Evolutionary conservation across 2,888 invertebrate genomes (phyloP).

Genomic region (Eupithecia tripunctaria): DNA sequence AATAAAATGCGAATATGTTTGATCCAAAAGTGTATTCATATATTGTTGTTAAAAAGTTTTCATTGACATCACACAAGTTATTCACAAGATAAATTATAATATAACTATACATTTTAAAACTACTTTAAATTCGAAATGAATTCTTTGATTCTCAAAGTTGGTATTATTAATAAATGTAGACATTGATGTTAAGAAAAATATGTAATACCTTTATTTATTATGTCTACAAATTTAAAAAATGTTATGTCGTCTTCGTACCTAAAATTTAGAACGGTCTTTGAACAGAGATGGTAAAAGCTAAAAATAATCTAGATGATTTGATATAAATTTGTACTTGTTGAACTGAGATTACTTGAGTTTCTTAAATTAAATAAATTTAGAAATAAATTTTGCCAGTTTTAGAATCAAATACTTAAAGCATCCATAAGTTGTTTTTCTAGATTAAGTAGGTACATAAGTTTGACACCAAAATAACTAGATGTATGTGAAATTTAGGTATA

Average conservation of each 20-base stretch:
- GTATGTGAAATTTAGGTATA: neutral
- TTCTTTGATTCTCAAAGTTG: slow-evolving; percentile 47
- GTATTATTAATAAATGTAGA: neutral
- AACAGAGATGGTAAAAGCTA: neutral
- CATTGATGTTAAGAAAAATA: neutral
- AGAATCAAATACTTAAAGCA: neutral
- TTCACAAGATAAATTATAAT: slow-evolving; percentile 67
- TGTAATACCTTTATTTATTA: neutral
- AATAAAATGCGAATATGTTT: slow-evolving; percentile 57
- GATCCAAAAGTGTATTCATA: slow-evolving; percentile 81
- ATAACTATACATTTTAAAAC: slow-evolving; percentile 65
- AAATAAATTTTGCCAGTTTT: neutral
- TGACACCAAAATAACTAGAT: neutral
- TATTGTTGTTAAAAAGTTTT: slow-evolving; percentile 73
- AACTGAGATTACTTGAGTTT: neutral
- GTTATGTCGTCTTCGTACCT: neutral
- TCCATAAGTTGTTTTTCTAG: neutral
- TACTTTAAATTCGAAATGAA: slow-evolving; percentile 81
- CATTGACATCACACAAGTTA: slow-evolving; percentile 77
- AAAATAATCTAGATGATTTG: neutral
- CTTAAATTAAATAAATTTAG: neutral
- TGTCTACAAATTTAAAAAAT: neutral
- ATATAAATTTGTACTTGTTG: neutral
- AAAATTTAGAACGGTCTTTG: neutral
- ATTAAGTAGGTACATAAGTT: neutral